Base-by-base conservation (phyloP, 1,140 invertebrate genomes). In the Drosophila saltans region DNA sequence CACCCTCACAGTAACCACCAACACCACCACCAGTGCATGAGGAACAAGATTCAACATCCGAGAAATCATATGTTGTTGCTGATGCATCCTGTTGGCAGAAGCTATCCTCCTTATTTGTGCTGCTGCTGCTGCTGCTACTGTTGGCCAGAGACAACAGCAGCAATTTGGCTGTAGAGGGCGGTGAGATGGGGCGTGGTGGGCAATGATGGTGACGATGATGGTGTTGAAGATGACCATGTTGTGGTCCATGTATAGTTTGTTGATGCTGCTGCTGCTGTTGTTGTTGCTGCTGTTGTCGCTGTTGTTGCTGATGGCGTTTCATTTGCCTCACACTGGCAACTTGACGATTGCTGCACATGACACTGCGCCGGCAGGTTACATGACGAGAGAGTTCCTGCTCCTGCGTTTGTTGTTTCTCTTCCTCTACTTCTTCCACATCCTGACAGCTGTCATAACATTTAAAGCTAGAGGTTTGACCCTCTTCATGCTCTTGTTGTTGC, bases 371-470 rank as follows among this genome's bases (percentile, higher is more conserved):
- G 69, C 80, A 86, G 48, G 62, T 64, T 52, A 78, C 43, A 57
- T 81, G 75, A 58, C 81, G 78, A 10, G 66, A 64, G 10, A 89
- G 41, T 63, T 79, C 62, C 45, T 52, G 45, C n/a, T 26, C 21
- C 11, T 43, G 41, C 11, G 3, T 2, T 43, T 43, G 41, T 43
- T 43, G 10, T 43, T 43, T 4, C 24, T 52, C 45, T 39, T 63
- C 61, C 11, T 48, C 59, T 33, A 58, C 58, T 24, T 43, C 69
- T 36, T 75, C 62, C 24, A 66, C 70, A 55, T 80, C 78, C 76
- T 75, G 83, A 61, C 89, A 91, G 67, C 86, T 90, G 67, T 91
- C 88, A 73, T 91, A 91, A 56, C 88, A 91, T 60, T 84, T 88
- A 48, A 91, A 91, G 55, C 83, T 81, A 59, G 82, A 64, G 26